Evolutionary conservation across 2,888 invertebrate genomes (phyloP), one percentile per base, ranked within the genome.

Genomic region (Agrenia bidenticulata): DNA sequence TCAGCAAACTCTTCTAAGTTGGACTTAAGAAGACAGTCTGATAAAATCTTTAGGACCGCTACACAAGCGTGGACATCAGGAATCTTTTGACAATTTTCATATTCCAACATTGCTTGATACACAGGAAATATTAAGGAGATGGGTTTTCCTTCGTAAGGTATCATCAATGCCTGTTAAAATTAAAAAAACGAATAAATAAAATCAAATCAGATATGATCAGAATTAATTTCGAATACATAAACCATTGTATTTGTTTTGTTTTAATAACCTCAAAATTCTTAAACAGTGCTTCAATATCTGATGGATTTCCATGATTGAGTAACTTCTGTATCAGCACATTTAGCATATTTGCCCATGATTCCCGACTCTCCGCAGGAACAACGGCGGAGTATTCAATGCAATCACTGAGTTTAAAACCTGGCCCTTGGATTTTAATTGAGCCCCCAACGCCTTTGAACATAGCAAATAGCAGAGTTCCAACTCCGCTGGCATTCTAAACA

Each of bases 381-480:
- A 63, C 24, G 23, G 9, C 9, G 15, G 60, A 13, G 42, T 56
- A 67, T 9, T 17, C 32, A 11, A 67, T n/a, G 32, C 67, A 67
- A 15, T 61, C 27, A 23, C 59, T 60, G 2, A 70, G 51, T 11
- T 64, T 59, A 49, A 70, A 51, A 37, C 70, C 70, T n/a, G 64
- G 67, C 1, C 70, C 70, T 45, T 54, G 17, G 19, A 70, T 59
- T 45, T 70, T 70, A 2, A 70, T n/a, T 1, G 70, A 64, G 0
- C 89, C 88, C 66, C 86, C 83, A 0, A 92, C 87, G 32, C 95
- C 95, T 78, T 88, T 87, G 50, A 94, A 80, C 63, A 93, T 89
- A 83, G 96, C 93, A 82, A 92, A 96, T 63, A 97, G 82, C 23
- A 97, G 83, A 75, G 89, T 87, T 0, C 94, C 93, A 80, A 92